Percentiles rank a stretch among this genome's conserved stretches.
These are phyloP conservation scores for Sarcoramphus papa DNA, from an alignment of 2,797 vertebrate genomes.

Conservation along the genomic window DNA sequence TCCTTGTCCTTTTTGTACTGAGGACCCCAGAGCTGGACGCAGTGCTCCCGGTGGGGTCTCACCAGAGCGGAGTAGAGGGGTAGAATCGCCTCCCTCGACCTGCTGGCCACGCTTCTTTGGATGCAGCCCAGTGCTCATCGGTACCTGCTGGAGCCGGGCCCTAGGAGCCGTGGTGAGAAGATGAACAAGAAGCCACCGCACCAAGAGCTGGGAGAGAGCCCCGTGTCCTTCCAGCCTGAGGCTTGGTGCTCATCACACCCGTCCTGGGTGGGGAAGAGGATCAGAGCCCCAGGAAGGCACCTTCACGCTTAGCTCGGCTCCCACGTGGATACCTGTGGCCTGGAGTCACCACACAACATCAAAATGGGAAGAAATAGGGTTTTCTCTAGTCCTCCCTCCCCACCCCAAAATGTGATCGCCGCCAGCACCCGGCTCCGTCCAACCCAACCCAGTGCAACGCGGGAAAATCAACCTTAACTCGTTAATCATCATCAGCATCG, in stretches of 20 bases:
- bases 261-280: background rate
- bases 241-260: background rate
- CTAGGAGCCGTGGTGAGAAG: background rate
- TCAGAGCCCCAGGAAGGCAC: background rate
- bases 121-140: background rate
- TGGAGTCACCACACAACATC: background rate
- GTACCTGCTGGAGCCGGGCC: background rate
- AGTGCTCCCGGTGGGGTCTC: background rate
- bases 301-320: background rate
- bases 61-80: background rate
- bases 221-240: accelerated
- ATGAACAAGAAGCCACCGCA: background rate
- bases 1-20: background rate
- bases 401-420: background rate
- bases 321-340: background rate
- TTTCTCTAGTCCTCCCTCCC: background rate
- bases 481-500: background rate
- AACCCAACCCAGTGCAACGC: background rate
- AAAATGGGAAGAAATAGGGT: background rate
- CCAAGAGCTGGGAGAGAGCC: accelerated
- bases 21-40: background rate
- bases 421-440: background rate
- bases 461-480: slow-evolving; percentile 43
- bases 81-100: accelerated
- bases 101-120: background rate